phyloP scores from a whole-genome alignment of 2,113 vertebrate genomes.

The Galbula dea region DNA sequence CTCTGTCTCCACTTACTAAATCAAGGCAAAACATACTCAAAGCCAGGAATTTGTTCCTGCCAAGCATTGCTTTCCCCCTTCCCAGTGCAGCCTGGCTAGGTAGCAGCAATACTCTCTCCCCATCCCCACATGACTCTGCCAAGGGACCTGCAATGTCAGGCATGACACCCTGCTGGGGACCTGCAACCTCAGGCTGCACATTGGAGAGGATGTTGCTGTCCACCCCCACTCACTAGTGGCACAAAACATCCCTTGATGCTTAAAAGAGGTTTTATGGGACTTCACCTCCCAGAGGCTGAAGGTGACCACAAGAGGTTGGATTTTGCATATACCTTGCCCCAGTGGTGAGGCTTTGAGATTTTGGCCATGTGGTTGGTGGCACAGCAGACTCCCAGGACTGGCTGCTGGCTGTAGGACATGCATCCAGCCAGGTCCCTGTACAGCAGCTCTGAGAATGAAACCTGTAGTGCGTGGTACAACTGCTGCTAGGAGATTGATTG shows the following conservation, averaged over 20 bases:
- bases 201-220: fast-evolving
- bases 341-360: neutral
- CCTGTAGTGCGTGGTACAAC: neutral
- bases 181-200: neutral
- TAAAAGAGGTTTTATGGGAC: neutral
- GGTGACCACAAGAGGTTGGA: neutral
- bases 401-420: fast-evolving
- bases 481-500: neutral
- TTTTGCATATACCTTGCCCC: neutral
- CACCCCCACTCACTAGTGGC: neutral
- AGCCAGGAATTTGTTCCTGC: neutral
- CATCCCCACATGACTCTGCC: neutral
- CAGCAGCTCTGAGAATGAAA: neutral
- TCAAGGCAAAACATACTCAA: neutral
- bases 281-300: neutral
- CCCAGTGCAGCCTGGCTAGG: neutral
- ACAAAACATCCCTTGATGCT: neutral
- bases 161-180: neutral
- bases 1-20: neutral
- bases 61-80: neutral
- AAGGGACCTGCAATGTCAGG: too few species aligned
- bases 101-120: too few species aligned
- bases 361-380: neutral
- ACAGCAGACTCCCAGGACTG: neutral
- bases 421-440: too few species aligned